Percentiles rank a stretch among this genome's conserved stretches.
phyloP scores from a whole-genome alignment of 2,113 vertebrate species.

The Nicator chloris region DNA sequence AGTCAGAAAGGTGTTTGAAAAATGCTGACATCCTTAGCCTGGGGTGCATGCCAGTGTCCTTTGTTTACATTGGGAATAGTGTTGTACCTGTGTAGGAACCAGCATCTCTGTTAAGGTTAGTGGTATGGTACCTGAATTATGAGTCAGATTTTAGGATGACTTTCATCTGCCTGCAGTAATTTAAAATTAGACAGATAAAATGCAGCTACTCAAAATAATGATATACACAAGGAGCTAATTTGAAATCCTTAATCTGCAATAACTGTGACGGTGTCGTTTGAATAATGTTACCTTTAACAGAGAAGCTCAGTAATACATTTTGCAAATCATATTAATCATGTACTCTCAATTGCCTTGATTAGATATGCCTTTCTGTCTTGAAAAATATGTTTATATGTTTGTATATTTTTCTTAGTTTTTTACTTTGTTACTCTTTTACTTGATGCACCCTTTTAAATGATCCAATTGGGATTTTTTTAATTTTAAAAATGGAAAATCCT shows the following conservation, averaged over 20 bases:
- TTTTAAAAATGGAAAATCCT: neutral
- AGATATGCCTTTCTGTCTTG: conserved; percentile 16
- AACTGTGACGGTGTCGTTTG: conserved; percentile 41
- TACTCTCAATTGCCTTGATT: conserved; percentile 48
- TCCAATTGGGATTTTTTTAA: neutral
- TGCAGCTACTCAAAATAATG: conserved; percentile 43
- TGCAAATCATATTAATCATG: conserved; percentile 56
- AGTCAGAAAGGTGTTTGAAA: conserved; percentile 76
- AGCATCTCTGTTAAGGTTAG: conserved; percentile 63
- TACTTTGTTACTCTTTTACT: neutral
- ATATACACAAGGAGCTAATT: conserved; percentile 57
- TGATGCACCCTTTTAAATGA: neutral
- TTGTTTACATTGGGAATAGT: conserved; percentile 64
- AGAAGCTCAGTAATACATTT: conserved; percentile 48
- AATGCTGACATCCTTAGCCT: conserved; percentile 73
- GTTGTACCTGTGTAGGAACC: conserved; percentile 50
- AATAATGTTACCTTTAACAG: conserved; percentile 53
- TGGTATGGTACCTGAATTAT: conserved; percentile 44
- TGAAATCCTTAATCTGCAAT: conserved; percentile 57
- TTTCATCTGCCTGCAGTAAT: conserved; percentile 56
- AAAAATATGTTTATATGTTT: conserved; percentile 11
- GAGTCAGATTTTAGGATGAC: conserved; percentile 49
- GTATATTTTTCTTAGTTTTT: neutral
- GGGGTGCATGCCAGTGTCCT: conserved; percentile 65
- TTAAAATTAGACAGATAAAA: conserved; percentile 57